phyloP scores from a whole-genome alignment of 2,113 vertebrate species.

The Chroicocephalus ridibundus region DNA sequence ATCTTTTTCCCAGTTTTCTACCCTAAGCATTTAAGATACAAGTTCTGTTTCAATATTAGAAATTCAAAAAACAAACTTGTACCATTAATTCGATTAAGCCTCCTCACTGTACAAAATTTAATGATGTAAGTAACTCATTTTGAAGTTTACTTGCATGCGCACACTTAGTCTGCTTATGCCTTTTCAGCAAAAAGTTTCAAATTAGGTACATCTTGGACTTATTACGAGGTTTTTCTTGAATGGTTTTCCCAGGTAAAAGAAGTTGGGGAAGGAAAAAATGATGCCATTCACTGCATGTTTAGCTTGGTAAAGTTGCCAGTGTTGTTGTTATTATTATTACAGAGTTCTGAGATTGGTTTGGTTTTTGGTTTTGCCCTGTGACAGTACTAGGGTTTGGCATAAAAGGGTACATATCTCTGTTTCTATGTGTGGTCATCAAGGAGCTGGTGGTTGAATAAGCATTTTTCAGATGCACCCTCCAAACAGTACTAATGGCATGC shows the following conservation, averaged over 20 bases:
- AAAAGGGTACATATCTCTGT: background rate
- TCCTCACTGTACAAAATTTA: background rate
- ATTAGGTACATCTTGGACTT: background rate
- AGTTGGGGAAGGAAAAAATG: background rate
- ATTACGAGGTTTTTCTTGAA: background rate
- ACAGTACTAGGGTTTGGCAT: background rate
- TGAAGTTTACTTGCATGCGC: background rate
- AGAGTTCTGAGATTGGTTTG: background rate
- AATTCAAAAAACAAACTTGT: background rate
- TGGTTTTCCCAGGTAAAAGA: background rate
- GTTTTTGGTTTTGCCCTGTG: background rate
- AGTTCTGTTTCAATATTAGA: background rate
- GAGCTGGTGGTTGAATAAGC: background rate
- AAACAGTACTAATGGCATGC: background rate
- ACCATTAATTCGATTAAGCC: background rate
- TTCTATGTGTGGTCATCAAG: background rate
- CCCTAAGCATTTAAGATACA: background rate
- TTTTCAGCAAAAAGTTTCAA: background rate
- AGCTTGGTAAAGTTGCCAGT: background rate
- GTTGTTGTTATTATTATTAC: background rate
- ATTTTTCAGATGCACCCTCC: background rate
- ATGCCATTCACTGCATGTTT: background rate
- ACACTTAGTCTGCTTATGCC: background rate
- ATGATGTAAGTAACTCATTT: background rate
- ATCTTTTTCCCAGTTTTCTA: background rate